These are phyloP conservation scores for Brenthis ino DNA, from an alignment of 2,888 invertebrate species.

Conservation along the genomic window DNA sequence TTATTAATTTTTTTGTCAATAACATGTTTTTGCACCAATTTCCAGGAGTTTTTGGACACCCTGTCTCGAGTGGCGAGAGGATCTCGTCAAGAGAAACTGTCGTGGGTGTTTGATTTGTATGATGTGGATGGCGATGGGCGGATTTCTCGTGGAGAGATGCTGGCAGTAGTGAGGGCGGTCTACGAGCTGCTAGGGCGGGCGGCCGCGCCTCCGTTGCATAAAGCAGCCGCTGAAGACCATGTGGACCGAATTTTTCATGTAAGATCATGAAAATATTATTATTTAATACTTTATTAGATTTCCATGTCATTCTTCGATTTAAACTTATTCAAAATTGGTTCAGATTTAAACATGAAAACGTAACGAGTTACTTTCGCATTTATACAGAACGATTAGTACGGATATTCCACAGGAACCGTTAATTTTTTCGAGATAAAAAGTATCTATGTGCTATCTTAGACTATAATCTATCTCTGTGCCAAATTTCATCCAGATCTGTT, in stretches of 20 bases:
- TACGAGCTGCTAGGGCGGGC: conserved; percentile 93
- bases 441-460: too few relatives aligned
- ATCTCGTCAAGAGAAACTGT: conserved; percentile 91
- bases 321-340: too few relatives aligned
- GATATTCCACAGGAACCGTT: neutral
- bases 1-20: too few relatives aligned
- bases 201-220: conserved; percentile 88
- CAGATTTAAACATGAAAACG: too few relatives aligned
- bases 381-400: too few relatives aligned
- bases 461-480: too few relatives aligned
- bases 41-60: conserved; percentile 91
- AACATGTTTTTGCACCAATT: neutral
- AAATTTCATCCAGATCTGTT: too few relatives aligned
- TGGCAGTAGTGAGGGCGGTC: conserved; percentile 90
- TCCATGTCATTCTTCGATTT: too few relatives aligned
- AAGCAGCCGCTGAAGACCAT: conserved; percentile 89
- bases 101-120: conserved; percentile 94
- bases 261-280: neutral
- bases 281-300: neutral
- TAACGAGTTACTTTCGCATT: too few relatives aligned
- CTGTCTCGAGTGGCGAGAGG: conserved; percentile 93
- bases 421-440: neutral
- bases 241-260: conserved; percentile 94
- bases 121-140: conserved; percentile 93
- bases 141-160: conserved; percentile 92